phyloP scores from a whole-genome alignment of 2,888 invertebrate species.

The Yponomeuta sedellus region DNA sequence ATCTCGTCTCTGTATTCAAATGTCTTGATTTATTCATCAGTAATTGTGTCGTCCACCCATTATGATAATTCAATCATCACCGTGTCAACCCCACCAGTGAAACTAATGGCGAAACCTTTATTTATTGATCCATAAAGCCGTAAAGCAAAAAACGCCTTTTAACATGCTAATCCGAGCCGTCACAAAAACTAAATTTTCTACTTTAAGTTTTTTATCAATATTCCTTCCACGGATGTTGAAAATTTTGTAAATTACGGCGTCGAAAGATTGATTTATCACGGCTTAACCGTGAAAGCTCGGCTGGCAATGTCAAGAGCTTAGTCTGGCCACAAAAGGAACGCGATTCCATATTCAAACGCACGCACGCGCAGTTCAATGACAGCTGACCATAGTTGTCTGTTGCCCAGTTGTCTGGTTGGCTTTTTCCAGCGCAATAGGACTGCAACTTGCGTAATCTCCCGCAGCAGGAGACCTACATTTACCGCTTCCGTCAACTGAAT shows the following conservation, averaged over 20 bases:
- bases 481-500: constrained; percentile 7
- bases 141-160: background rate
- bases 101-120: background rate
- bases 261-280: constrained; percentile 13
- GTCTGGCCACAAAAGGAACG: constrained; percentile 50
- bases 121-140: constrained; percentile 5
- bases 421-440: constrained; percentile 57
- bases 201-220: background rate
- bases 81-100: background rate
- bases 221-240: constrained; percentile 1
- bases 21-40: background rate
- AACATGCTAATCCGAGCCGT: constrained; percentile 2
- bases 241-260: constrained; percentile 4
- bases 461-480: background rate
- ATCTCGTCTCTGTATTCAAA: background rate
- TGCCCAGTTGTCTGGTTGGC: constrained; percentile 23
- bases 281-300: constrained; percentile 39
- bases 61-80: constrained; percentile 10
- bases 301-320: constrained; percentile 64
- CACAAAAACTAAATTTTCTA: background rate
- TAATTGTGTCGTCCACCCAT: background rate
- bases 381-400: constrained; percentile 39
- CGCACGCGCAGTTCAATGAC: constrained; percentile 59
- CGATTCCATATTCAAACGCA: constrained; percentile 59
- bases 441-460: constrained; percentile 47